Conservation (phyloP, 1,140 invertebrate species). For the Dendroctonus ponderosae region DNA sequence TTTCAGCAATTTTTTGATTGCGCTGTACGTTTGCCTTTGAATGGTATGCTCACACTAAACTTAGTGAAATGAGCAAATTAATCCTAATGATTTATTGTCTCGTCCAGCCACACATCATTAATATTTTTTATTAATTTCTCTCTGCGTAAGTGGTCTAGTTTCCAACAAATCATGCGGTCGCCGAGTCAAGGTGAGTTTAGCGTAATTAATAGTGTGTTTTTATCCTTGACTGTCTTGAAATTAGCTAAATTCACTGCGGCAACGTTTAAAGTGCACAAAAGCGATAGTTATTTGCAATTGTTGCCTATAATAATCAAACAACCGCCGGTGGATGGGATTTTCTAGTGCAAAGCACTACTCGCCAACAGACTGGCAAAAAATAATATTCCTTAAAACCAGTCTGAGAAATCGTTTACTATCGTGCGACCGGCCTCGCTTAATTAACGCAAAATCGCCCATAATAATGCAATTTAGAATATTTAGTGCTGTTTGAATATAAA, state of each 20-base stretch:
- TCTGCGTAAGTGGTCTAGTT: constrained; percentile 23
- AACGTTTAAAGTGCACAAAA: too few species aligned
- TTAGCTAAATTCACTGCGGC: background rate
- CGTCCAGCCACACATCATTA: background rate
- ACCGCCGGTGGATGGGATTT: background rate
- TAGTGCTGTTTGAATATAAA: background rate
- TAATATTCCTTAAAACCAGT: too few species aligned
- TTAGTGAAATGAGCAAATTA: too few species aligned
- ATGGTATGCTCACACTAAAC: too few species aligned
- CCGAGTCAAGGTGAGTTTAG: constrained; percentile 13
- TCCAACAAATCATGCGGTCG: constrained; percentile 5
- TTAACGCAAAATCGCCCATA: constrained; percentile 5
- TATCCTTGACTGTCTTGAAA: background rate
- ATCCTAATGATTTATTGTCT: background rate
- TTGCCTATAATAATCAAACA: background rate
- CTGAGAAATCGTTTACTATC: background rate
- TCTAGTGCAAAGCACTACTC: too few species aligned
- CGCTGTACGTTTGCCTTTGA: too few species aligned
- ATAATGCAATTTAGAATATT: constrained; percentile 5
- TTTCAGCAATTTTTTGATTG: too few species aligned
- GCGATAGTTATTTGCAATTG: too few species aligned
- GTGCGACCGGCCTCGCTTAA: constrained; percentile 12
- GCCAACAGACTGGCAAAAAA: too few species aligned
- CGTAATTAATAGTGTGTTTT: constrained; percentile 8
- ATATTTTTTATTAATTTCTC: constrained; percentile 15